Evolutionary conservation across 2,113 vertebrate genomes (phyloP), one percentile per base, ranked within the genome.

Genomic region (Mirza zaza): DNA sequence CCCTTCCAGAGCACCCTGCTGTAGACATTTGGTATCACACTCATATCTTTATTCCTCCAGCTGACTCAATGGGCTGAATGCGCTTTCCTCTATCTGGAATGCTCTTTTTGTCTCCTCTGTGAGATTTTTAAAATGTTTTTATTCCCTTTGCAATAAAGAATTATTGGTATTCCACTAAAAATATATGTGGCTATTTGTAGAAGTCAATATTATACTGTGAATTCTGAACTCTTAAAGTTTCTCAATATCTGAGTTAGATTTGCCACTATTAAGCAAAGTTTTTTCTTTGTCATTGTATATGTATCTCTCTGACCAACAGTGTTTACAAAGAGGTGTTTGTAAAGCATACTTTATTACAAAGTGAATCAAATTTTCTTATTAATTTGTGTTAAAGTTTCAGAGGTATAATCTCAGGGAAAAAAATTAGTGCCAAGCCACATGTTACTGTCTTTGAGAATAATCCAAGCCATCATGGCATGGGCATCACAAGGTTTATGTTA

Each of bases 371-470:
- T 77, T 70, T 90, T 71, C 63, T 48, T 70, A 3, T 70, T 70
- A 20, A 29, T 79, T n/a, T 59, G 9, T 93, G 32, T 85, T 95
- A 82, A 75, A 81, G 73, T 82, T 57, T 96, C 73, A 95, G 77
- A 88, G 81, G 50, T 73, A 36, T 32, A 63, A 8, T 65, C 42
- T 85, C 17, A 45, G 68, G 39, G 45, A 23, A n/a, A 67, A 91
- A 73, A 67, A 77, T 67, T 87, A 52, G 34, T 94, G 14, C 73
- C 61, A 23, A 57, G 27, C 77, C 8, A 8, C 50, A 12, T 89
- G 32, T 71, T 91, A 36, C 34, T 80, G 14, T 76, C 63, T 68
- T 68, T 18, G 25, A 89, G 83, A 90, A 73, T 80, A 61, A 86
- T 80, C 65, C 29, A 79, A 73, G 55, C 50, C 29, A 18, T 61